Conservation (phyloP, 2,797 vertebrate species). For the Rhodeus uyekii region DNA sequence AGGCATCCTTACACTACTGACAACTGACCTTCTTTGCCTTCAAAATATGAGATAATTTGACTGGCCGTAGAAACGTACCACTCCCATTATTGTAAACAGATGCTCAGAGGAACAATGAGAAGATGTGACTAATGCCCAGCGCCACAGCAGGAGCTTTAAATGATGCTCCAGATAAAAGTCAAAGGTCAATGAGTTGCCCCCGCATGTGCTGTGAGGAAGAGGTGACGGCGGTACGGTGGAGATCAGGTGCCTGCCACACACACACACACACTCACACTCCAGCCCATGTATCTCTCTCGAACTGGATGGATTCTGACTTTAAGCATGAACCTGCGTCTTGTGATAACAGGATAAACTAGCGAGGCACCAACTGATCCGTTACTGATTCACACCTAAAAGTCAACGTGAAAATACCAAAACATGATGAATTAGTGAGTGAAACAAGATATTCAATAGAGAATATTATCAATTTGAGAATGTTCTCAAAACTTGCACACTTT, state of each 20-base stretch:
- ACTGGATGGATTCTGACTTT: background rate
- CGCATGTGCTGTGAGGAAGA: background rate
- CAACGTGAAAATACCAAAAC: background rate
- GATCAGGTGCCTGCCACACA: constrained; percentile 32
- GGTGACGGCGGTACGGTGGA: background rate
- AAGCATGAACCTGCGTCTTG: background rate
- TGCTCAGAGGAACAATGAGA: background rate
- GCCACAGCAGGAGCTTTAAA: background rate
- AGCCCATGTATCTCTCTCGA: background rate
- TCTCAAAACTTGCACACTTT: background rate
- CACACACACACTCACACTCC: constrained; percentile 25
- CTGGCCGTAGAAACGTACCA: background rate
- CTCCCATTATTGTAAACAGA: background rate
- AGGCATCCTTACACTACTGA: background rate
- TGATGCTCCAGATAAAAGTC: background rate
- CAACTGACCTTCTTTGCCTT: background rate
- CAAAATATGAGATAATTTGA: background rate
- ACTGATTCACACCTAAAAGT: background rate
- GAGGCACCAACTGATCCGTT: background rate
- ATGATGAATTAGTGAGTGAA: background rate
- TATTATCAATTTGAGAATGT: too few relatives aligned
- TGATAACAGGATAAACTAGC: background rate
- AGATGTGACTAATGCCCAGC: background rate
- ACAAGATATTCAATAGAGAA: background rate
- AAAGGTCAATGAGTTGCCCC: constrained; percentile 16